A percentile compares a stretch with the other conserved stretches of the same genome.
phyloP scores from a whole-genome alignment of 2,113 vertebrate genomes.

The Garra rufa region DNA sequence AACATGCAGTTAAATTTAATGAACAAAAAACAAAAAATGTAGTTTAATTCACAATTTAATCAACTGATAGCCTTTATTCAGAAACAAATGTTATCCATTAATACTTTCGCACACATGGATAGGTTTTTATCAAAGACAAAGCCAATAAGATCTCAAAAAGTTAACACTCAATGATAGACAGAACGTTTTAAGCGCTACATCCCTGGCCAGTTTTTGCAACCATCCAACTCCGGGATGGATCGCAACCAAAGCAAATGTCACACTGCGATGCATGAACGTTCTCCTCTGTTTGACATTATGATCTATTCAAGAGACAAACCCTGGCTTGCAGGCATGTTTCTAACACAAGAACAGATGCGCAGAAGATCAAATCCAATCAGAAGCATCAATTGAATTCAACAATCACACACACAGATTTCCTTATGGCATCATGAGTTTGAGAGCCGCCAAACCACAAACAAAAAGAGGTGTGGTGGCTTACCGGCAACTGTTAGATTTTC shows the following conservation, averaged over 20 bases:
- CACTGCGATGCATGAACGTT: neutral
- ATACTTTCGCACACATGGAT: slow-evolving; percentile 1
- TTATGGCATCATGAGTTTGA: neutral
- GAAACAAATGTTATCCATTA: neutral
- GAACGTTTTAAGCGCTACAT: neutral
- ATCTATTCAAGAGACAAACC: slow-evolving; percentile 20
- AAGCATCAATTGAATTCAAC: slow-evolving; percentile 18
- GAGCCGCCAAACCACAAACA: neutral
- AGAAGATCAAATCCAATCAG: neutral
- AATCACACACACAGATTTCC: slow-evolving; percentile 17
- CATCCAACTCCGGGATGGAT: neutral
- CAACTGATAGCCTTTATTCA: neutral
- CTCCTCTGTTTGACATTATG: neutral
- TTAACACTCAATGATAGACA: neutral
- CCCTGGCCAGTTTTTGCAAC: neutral
- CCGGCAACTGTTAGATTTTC: slow-evolving; percentile 18
- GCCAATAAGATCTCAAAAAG: neutral
- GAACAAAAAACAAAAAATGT: neutral
- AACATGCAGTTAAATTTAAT: neutral
- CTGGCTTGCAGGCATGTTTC: neutral
- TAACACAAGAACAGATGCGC: neutral
- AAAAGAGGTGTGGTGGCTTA: slow-evolving; percentile 30
- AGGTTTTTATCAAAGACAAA: neutral
- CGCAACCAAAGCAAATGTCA: neutral
- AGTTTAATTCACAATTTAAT: neutral